These are phyloP conservation scores for Anabacerthia variegaticeps DNA, from an alignment of 2,797 vertebrate genomes.

Conservation along the genomic window DNA sequence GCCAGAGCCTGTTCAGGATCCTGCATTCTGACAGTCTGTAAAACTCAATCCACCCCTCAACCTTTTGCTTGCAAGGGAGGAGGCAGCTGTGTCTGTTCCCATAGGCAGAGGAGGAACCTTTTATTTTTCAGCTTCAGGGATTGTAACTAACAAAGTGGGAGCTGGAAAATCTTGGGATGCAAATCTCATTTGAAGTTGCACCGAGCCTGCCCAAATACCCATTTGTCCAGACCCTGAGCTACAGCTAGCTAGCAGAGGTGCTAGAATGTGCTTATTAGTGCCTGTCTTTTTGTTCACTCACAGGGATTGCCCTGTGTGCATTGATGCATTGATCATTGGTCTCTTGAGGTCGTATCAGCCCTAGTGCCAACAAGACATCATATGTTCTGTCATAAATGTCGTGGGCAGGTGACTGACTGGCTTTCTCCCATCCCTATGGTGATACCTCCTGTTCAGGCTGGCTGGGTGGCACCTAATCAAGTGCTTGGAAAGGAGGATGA, in stretches of 20 bases:
- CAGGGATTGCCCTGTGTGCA: background rate
- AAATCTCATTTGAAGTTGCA: background rate
- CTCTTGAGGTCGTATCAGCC: fast-evolving
- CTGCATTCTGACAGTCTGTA: background rate
- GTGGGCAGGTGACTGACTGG: background rate
- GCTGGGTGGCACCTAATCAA: background rate
- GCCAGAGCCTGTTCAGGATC: background rate
- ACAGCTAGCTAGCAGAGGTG: background rate
- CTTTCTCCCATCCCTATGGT: background rate
- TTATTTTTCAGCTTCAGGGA: background rate
- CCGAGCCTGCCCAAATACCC: background rate
- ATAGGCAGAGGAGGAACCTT: background rate
- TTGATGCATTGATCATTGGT: background rate
- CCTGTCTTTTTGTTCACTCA: background rate
- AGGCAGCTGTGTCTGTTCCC: background rate
- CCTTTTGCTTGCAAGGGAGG: background rate
- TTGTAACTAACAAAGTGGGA: background rate
- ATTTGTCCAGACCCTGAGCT: background rate
- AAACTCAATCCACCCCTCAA: background rate
- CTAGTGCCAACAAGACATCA: background rate
- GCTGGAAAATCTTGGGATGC: background rate
- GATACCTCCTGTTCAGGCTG: background rate
- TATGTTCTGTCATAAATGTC: background rate
- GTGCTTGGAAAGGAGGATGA: background rate
- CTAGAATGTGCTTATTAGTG: background rate